Base-by-base conservation (phyloP, 2,888 invertebrate genomes). In the Oscheius sp. region DNA sequence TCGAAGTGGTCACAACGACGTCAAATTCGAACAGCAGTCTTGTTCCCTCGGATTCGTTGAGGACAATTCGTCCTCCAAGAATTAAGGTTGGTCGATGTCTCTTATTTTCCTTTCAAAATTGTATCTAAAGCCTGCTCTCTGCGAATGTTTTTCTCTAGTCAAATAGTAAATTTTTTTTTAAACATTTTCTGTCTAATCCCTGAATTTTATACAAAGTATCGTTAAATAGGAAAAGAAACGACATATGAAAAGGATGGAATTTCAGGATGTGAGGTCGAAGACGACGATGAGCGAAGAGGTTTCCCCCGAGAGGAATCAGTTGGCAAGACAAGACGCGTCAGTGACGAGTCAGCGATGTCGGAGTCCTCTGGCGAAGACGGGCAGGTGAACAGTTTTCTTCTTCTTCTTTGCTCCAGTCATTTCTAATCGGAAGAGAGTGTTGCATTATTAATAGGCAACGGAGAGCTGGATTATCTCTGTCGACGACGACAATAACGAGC, bases 201-300 rank as follows among this genome's bases (percentile, higher is more conserved):
- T n/a, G n/a, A n/a, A n/a, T n/a, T n/a, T n/a, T n/a, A n/a, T n/a
- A n/a, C n/a, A n/a, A n/a, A n/a, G n/a, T n/a, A n/a, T n/a, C n/a
- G n/a, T n/a, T n/a, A n/a, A n/a, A n/a, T n/a, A n/a, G n/a, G n/a
- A n/a, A 36, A 36, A n/a, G n/a, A 36, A 24, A 3, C 4, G 24
- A 12, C 47, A 47, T 12, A 17, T 20, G 17, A 44, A 14, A 47
- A 3, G 24, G 24, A 47, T 22, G 8, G 9, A 30, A 33, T 68
- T 68, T 1, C 54, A 69, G 69, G 59, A 69, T 69, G 69, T 69
- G 59, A 69, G 36, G 30, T 36, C 69, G 12, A 69, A 69, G 28
- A 69, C 69, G 33, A 69, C 69, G 17, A 66, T 66, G 69, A 66
- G 65, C 28, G 69, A 69, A 33, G 64, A 65, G 14, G 32, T 17